Percentiles rank a stretch among this genome's conserved stretches.
These are phyloP conservation scores for Tonatia bakeri DNA, from an alignment of 2,113 vertebrate genomes.

Conservation along the genomic window DNA sequence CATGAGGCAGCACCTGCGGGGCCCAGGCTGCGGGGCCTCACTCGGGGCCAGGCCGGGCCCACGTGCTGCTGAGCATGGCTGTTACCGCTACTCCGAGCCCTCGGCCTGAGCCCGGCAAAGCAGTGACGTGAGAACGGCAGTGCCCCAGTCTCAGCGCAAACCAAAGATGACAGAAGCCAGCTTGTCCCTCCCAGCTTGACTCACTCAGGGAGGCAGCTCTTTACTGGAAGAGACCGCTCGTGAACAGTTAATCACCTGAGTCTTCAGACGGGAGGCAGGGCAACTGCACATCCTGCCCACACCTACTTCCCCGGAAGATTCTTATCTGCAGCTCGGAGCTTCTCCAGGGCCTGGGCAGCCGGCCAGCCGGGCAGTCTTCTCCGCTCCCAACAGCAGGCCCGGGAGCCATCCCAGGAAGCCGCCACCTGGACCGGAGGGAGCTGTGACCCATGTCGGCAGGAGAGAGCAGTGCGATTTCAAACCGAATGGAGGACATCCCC, in stretches of 20 bases:
- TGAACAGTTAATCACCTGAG: slow-evolving; percentile 37
- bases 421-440: not conserved
- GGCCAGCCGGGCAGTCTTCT: not conserved
- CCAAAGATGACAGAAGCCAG: not conserved
- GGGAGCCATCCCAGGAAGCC: slow-evolving; percentile 32
- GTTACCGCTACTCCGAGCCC: too few relatives aligned
- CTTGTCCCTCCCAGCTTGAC: slow-evolving; percentile 48
- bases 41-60: not conserved
- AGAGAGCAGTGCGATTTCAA: not conserved
- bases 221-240: slow-evolving; percentile 38
- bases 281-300: slow-evolving; percentile 59
- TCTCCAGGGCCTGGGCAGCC: not conserved
- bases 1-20: too few relatives aligned
- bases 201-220: slow-evolving; percentile 28
- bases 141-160: too few relatives aligned
- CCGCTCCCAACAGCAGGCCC: not conserved
- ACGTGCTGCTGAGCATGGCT: too few relatives aligned
- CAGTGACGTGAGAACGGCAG: too few relatives aligned
- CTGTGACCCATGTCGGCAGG: not conserved
- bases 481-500: not conserved
- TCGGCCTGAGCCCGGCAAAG: too few relatives aligned
- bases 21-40: not conserved
- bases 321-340: not conserved
- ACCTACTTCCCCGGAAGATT: slow-evolving; percentile 65
- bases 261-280: not conserved